A percentile compares a stretch with the other conserved stretches of the same genome.
Conservation (phyloP, 2,113 vertebrate species). For the Sceloporus undulatus region DNA sequence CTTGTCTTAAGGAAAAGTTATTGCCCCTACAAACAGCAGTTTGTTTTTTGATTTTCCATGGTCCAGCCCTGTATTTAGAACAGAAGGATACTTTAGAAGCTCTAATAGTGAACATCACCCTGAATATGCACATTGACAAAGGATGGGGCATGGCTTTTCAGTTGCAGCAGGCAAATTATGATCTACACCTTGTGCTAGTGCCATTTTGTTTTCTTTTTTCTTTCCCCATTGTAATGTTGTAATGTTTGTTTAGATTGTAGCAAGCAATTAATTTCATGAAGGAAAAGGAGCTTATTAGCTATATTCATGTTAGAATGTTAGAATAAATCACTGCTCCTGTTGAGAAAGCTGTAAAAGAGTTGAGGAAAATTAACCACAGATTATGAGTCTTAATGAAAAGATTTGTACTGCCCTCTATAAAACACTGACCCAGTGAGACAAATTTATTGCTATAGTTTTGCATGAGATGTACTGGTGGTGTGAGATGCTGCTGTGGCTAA, state of each 20-base stretch:
- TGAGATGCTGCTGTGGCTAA: too few species aligned
- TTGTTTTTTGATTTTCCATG: constrained; percentile 81
- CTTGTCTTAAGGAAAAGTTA: constrained; percentile 59
- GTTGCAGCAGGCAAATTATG: constrained; percentile 65
- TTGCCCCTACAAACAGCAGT: constrained; percentile 66
- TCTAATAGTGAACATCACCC: constrained; percentile 60
- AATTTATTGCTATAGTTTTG: background rate
- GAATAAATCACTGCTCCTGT: background rate
- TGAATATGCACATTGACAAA: constrained; percentile 70
- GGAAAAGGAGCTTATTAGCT: background rate
- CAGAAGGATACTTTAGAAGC: constrained; percentile 69
- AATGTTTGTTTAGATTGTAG: constrained; percentile 49
- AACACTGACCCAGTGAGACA: background rate
- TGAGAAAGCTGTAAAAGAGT: background rate
- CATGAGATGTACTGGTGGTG: background rate
- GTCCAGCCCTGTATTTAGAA: constrained; percentile 68
- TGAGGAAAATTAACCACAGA: constrained; percentile 36
- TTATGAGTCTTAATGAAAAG: constrained; percentile 14
- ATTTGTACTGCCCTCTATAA: background rate
- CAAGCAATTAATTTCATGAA: constrained; percentile 35
- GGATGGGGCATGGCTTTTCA: constrained; percentile 60
- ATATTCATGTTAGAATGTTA: background rate
- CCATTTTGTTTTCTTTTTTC: constrained; percentile 37
- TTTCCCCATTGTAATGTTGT: constrained; percentile 44
- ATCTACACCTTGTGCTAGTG: constrained; percentile 45